Conservation (phyloP, 2,113 vertebrate species). For the Eira barbara region DNA sequence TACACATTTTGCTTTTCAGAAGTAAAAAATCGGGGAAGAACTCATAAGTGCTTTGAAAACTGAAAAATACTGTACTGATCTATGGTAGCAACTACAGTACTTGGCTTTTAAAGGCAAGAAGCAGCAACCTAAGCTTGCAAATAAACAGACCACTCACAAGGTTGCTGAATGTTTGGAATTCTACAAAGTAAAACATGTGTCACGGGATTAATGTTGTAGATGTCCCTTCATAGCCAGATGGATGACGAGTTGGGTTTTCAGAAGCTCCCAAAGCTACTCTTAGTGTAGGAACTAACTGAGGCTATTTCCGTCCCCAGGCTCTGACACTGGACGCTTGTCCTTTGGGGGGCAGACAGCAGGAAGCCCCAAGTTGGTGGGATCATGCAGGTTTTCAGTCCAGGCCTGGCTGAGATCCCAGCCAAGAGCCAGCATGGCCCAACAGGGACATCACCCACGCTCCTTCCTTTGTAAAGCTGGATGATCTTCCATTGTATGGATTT, state of each 20-base stretch:
- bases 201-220: neutral
- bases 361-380: neutral
- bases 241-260: neutral
- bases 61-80: neutral
- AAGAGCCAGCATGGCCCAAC: neutral
- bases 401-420: neutral
- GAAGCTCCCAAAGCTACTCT: neutral
- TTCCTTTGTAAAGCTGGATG: neutral
- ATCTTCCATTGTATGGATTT: neutral
- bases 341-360: neutral
- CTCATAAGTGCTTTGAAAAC: neutral
- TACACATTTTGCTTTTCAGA: neutral
- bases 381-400: neutral
- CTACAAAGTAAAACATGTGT: neutral
- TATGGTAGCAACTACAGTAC: neutral
- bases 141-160: neutral
- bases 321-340: neutral
- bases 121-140: neutral
- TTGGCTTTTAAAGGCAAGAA: neutral
- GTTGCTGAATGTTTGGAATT: neutral
- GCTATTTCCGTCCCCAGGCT: neutral
- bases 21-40: neutral
- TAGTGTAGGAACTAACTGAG: neutral
- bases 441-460: neutral
- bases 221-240: neutral